Conservation (phyloP, 2,888 invertebrate species). For the Bugula neritina region DNA sequence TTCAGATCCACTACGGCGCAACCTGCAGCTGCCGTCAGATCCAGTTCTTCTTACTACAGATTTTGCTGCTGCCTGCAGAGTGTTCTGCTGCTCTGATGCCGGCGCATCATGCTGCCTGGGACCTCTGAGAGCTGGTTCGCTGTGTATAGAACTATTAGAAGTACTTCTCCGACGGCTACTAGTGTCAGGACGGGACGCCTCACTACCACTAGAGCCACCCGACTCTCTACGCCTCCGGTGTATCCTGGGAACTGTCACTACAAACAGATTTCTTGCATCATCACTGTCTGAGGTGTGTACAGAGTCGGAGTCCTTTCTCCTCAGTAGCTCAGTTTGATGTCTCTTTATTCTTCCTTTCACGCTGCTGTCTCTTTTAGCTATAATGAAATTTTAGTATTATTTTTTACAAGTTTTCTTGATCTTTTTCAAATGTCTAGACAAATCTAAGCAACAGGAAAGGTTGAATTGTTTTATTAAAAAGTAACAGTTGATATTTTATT, state of each 20-base stretch:
- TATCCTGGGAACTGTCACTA: not conserved
- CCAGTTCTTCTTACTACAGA: not conserved
- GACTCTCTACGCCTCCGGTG: slow-evolving; percentile 19
- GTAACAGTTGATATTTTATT: too few relatives aligned
- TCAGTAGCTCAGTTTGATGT: not conserved
- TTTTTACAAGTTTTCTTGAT: too few relatives aligned
- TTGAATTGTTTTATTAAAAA: too few relatives aligned
- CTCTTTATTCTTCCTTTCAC: not conserved
- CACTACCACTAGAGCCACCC: slow-evolving; percentile 20
- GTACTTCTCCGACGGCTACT: not conserved
- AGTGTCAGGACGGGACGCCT: not conserved
- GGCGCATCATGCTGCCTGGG: not conserved
- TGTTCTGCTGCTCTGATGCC: not conserved
- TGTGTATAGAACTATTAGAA: slow-evolving; percentile 7
- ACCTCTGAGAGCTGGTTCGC: slow-evolving; percentile 7
- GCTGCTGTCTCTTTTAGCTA: too few relatives aligned
- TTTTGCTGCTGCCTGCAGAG: not conserved
- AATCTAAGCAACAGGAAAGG: too few relatives aligned
- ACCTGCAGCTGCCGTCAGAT: slow-evolving; percentile 7
- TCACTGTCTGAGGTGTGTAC: slow-evolving; percentile 13
- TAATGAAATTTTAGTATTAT: too few relatives aligned
- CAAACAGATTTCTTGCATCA: not conserved
- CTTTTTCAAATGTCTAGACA: too few relatives aligned
- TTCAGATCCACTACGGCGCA: slow-evolving; percentile 9
- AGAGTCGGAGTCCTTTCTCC: slow-evolving; percentile 10